Conservation (phyloP, 2,113 vertebrate genomes). For the Fregetta grallaria region DNA sequence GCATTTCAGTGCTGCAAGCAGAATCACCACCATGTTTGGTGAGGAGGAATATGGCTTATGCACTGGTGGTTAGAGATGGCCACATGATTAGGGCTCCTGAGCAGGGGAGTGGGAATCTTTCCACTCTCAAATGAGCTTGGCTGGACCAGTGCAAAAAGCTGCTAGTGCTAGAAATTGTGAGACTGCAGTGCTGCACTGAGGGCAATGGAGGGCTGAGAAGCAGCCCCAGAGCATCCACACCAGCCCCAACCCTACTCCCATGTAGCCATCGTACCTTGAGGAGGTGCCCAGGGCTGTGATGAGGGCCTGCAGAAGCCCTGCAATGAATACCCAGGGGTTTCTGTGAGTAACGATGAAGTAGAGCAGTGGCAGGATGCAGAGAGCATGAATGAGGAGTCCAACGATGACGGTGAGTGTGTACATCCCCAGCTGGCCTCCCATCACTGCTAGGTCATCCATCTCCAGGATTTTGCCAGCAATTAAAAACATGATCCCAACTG, state of each 20-base stretch:
- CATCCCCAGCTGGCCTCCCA: conserved; percentile 95
- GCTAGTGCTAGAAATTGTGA: background rate
- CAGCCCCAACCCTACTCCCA: background rate
- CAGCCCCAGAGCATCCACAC: background rate
- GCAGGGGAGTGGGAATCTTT: background rate
- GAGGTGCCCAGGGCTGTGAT: conserved; percentile 95
- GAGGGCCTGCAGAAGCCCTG: conserved; percentile 90
- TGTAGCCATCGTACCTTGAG: conserved; percentile 80
- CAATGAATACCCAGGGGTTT: conserved; percentile 90
- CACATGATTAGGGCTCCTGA: background rate
- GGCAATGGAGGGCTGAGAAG: background rate
- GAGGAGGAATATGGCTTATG: background rate
- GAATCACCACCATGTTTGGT: background rate
- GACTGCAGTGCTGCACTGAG: background rate
- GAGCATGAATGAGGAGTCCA: conserved; percentile 90
- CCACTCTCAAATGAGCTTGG: background rate
- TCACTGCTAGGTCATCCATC: conserved; percentile 90
- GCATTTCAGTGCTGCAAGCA: background rate
- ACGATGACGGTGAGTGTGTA: conserved; percentile 91
- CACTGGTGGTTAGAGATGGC: background rate
- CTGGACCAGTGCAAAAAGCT: background rate
- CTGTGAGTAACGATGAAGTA: conserved; percentile 90
- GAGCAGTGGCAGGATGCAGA: conserved; percentile 88
- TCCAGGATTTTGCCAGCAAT: conserved; percentile 97
- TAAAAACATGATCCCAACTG: conserved; percentile 94